Percentiles rank a stretch among this genome's conserved stretches.
Evolutionary conservation across 2,113 vertebrate genomes (phyloP).

Genomic region (Anas platyrhynchos): DNA sequence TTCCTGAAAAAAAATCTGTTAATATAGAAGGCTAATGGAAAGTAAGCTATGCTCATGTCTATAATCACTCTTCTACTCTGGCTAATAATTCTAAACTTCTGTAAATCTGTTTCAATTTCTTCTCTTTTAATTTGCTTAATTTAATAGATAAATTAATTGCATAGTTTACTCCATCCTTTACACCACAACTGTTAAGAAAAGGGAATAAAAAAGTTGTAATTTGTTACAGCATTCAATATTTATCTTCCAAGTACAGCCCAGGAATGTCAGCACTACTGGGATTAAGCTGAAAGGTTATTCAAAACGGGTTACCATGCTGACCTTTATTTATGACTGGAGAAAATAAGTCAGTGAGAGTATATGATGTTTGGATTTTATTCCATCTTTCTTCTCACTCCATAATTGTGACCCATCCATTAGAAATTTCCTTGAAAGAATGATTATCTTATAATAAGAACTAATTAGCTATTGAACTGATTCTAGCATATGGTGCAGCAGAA

Average conservation of each 20-base stretch:
- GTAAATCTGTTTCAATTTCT: not conserved
- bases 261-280: slow-evolving; percentile 50
- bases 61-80: not conserved
- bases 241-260: slow-evolving; percentile 15
- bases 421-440: slow-evolving; percentile 25
- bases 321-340: slow-evolving; percentile 39
- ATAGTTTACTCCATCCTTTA: not conserved
- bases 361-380: not conserved
- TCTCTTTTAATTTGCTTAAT: not conserved
- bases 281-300: slow-evolving; percentile 52
- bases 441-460: slow-evolving; percentile 1
- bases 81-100: not conserved
- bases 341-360: not conserved
- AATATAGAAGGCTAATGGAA: not conserved
- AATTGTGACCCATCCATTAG: not conserved
- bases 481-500: slow-evolving; percentile 21
- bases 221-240: not conserved
- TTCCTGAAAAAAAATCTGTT: not conserved
- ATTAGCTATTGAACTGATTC: slow-evolving; percentile 42
- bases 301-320: slow-evolving; percentile 11
- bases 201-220: not conserved
- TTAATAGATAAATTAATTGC: not conserved
- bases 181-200: not conserved
- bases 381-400: not conserved
- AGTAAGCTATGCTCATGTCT: not conserved